Percentiles rank a stretch among this genome's conserved stretches.
Conservation (phyloP, 2,888 invertebrate species). For the Drosophila falleni region DNA sequence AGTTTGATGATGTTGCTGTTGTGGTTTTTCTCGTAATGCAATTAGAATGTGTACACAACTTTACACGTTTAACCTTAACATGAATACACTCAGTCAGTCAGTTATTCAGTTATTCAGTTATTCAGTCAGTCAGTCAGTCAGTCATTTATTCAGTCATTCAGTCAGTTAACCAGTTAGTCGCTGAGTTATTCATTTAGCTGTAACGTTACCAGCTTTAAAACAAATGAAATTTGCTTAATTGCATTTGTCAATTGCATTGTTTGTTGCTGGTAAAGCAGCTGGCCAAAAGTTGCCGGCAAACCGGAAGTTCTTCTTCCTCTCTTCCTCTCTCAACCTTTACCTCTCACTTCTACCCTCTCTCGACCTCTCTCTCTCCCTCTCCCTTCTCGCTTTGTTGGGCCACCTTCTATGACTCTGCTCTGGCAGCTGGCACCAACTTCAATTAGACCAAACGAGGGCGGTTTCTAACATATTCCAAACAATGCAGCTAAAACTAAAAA, state of each 20-base stretch:
- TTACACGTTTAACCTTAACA: slow-evolving; percentile 75
- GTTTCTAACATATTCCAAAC: slow-evolving; percentile 1
- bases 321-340: neutral
- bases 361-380: neutral
- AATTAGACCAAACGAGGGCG: slow-evolving; percentile 49
- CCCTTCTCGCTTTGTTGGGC: slow-evolving; percentile 26
- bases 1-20: slow-evolving; percentile 25
- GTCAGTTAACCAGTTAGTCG: slow-evolving; percentile 1
- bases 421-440: slow-evolving; percentile 53
- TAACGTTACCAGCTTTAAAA: slow-evolving; percentile 50
- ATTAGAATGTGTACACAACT: slow-evolving; percentile 54
- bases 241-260: slow-evolving; percentile 52
- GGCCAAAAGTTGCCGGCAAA: slow-evolving; percentile 39
- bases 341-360: too few relatives aligned
- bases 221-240: slow-evolving; percentile 50
- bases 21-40: slow-evolving; percentile 32
- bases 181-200: slow-evolving; percentile 17
- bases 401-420: slow-evolving; percentile 43
- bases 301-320: slow-evolving; percentile 47
- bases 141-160: neutral
- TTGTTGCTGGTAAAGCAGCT: slow-evolving; percentile 48
- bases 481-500: neutral
- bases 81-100: slow-evolving; percentile 47
- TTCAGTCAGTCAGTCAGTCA: slow-evolving; percentile 7
- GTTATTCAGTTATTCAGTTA: slow-evolving; percentile 3